Base-by-base conservation (phyloP, 2,797 vertebrate genomes). In the Danio jaintianensis region DNA sequence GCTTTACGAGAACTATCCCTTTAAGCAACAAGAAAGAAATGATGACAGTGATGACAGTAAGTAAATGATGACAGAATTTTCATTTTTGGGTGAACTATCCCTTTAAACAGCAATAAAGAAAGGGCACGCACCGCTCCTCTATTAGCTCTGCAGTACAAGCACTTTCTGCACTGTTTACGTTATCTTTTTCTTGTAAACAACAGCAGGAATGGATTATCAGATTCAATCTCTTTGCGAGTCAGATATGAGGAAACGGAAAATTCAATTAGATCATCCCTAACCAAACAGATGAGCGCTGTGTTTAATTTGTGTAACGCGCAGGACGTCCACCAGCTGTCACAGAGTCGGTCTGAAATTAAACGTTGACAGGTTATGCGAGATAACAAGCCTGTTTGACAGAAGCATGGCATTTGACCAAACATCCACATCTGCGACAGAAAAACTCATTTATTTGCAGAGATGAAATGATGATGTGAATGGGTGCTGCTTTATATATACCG, bases 381-480 rank as follows among this genome's bases (percentile, higher is more conserved):
- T 82, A 79, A 82, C 80, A 70, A 66, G 67, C 67, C 13, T 68
- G 58, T 80, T 74, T 82, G 82, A 78, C 82, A 82, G 53, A 66
- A 55, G 13, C 22, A 13, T 82, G 79, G 79, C 67, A 73, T 82
- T 85, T 82, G 61, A 80, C 81, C 79, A 82, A 80, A 86, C 56
- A 77, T 76, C 56, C 64, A 53, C 66, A 74, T 79, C 77, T 86
- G 69, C 67, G 50, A 52, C 52, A 38, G 42, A 47, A 55, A 47
- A 11, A 18, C 13, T 7, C 13, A 52, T 81, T 59, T 22, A 67
- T 68, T 48, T 22, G 15, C 7, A 15, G 5, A 22, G 20, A 61
- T 59, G 7, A 67, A 36, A 20, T 68, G 40, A 36, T 76, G 45
- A 45, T 47, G 50, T 77, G 61, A 29, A 29, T 29, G 1, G 29